These are phyloP conservation scores for Chrysolina haemoptera DNA, from an alignment of 2,888 invertebrate species.

Conservation along the genomic window DNA sequence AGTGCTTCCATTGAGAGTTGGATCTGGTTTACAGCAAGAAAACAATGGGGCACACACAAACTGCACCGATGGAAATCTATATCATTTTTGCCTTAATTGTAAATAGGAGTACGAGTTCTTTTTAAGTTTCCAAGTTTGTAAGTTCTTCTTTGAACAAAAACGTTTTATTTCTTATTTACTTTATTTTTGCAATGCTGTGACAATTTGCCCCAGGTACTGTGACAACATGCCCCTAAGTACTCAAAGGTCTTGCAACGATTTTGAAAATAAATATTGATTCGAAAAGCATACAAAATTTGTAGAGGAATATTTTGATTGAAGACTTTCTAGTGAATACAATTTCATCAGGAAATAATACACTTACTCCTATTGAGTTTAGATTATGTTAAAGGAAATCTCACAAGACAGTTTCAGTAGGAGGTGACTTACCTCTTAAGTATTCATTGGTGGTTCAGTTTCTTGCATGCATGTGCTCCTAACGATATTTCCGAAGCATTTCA, in stretches of 20 bases:
- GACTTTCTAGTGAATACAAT: background rate
- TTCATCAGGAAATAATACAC: constrained; percentile 5
- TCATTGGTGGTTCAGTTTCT: constrained; percentile 9
- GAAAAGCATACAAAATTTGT: background rate
- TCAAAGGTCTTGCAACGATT: background rate
- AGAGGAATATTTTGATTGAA: background rate
- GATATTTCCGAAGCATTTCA: background rate
- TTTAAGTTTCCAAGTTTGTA: too few relatives aligned
- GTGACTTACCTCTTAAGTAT: constrained; percentile 9
- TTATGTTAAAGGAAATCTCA: background rate
- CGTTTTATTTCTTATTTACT: too few relatives aligned
- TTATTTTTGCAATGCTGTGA: too few relatives aligned
- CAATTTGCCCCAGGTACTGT: too few relatives aligned
- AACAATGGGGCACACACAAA: too few relatives aligned
- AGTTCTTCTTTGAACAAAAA: too few relatives aligned
- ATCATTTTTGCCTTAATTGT: too few relatives aligned
- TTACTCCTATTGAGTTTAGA: background rate
- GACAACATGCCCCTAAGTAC: background rate
- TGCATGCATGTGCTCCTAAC: background rate
- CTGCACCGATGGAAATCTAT: too few relatives aligned
- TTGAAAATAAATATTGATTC: constrained; percentile 3
- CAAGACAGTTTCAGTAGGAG: background rate
- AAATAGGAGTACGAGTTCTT: too few relatives aligned
- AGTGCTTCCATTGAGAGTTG: too few relatives aligned
- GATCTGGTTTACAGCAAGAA: too few relatives aligned